These are phyloP conservation scores for Struthidea cinerea DNA, from an alignment of 2,113 vertebrate genomes.

Conservation along the genomic window DNA sequence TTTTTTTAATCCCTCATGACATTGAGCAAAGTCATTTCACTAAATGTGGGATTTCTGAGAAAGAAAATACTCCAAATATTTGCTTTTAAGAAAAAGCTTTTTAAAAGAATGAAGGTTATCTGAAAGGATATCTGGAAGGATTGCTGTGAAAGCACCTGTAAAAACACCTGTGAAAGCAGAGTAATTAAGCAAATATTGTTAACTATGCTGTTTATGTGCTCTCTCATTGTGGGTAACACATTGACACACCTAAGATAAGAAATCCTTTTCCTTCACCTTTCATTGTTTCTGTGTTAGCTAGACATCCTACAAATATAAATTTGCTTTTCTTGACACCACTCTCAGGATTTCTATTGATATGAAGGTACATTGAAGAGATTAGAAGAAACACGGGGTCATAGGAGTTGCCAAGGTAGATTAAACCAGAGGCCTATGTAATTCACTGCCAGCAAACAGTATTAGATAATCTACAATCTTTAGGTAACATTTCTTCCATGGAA, in stretches of 20 bases:
- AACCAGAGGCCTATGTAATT: neutral
- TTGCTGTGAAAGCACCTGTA: neutral
- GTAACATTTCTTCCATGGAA: neutral
- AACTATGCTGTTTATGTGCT: neutral
- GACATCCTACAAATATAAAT: neutral
- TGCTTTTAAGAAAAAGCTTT: neutral
- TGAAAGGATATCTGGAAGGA: neutral
- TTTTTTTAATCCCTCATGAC: neutral
- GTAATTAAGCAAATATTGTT: neutral
- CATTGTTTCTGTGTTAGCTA: neutral
- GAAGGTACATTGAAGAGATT: neutral
- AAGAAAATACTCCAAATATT: neutral
- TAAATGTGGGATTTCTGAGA: neutral
- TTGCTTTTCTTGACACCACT: neutral
- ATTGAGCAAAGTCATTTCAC: neutral
- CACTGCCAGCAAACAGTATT: neutral
- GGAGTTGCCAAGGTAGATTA: neutral
- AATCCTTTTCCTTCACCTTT: neutral
- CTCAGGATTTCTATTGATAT: neutral
- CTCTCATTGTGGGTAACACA: rapidly evolving
- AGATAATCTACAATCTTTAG: neutral
- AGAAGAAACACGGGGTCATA: neutral
- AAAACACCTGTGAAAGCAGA: neutral
- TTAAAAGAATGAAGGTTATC: neutral
- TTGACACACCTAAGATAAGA: neutral